phyloP scores from a whole-genome alignment of 2,113 vertebrate species.

The Brienomyrus longianalis region DNA sequence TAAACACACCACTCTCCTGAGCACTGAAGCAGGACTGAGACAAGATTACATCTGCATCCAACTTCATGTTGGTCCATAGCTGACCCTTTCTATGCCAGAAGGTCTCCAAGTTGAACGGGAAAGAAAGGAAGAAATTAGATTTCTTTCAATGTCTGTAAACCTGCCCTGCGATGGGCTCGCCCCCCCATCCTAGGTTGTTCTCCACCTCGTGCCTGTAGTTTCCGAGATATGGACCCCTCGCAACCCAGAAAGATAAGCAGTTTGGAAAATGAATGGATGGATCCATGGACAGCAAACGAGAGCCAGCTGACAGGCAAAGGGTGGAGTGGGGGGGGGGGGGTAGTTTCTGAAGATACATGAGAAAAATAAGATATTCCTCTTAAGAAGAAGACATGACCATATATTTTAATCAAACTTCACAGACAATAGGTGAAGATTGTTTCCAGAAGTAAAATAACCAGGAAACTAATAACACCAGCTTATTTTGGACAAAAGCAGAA shows the following conservation, averaged over 20 bases:
- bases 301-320: neutral
- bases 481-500: neutral
- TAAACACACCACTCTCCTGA: neutral
- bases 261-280: too few species aligned
- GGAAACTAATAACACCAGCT: neutral
- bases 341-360: neutral
- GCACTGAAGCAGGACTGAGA: neutral
- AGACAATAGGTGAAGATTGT: neutral
- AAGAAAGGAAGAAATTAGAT: neutral
- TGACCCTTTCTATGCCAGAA: neutral
- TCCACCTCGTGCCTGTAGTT: too few species aligned
- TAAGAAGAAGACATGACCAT: neutral
- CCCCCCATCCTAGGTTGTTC: too few species aligned
- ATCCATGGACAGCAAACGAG: neutral
- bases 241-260: too few species aligned
- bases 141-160: neutral
- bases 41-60: neutral
- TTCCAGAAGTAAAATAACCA: neutral
- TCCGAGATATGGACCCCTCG: too few species aligned
- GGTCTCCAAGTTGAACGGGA: neutral
- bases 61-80: neutral
- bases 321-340: neutral
- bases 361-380: neutral
- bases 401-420: neutral
- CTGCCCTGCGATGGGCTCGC: too few species aligned